Conservation (phyloP, 2,113 vertebrate genomes). For the Egretta garzetta region DNA sequence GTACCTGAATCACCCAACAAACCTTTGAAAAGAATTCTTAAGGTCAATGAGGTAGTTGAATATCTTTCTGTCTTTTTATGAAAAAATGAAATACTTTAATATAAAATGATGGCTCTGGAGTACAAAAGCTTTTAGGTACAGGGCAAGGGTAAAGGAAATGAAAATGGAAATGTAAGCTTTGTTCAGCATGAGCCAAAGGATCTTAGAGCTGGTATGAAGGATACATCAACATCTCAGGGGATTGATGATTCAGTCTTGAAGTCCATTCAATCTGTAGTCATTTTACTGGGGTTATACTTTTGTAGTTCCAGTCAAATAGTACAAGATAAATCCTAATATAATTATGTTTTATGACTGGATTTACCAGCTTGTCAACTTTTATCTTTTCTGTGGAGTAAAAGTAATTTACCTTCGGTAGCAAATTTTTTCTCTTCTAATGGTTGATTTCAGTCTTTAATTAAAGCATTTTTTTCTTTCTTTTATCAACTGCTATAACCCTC, state of each 20-base stretch:
- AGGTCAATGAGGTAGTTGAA: background rate
- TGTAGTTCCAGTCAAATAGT: background rate
- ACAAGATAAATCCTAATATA: background rate
- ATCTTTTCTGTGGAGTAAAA: background rate
- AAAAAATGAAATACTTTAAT: background rate
- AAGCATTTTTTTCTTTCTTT: background rate
- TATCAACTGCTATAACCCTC: background rate
- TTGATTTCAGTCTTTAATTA: constrained; percentile 6
- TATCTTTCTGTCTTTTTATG: background rate
- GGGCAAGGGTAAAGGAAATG: background rate
- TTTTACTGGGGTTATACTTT: background rate
- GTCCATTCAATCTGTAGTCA: background rate
- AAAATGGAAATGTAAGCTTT: constrained; percentile 30
- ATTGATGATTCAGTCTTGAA: background rate
- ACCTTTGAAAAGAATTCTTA: background rate
- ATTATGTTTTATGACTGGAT: background rate
- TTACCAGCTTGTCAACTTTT: background rate
- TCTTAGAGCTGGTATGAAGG: background rate
- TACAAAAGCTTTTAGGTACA: background rate
- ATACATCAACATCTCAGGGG: background rate
- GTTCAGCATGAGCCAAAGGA: background rate
- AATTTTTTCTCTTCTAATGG: background rate
- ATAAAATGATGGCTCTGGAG: background rate
- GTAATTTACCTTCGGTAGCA: background rate
- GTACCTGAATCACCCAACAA: background rate